These are phyloP conservation scores for Alouatta caraya DNA, from an alignment of 2,797 vertebrate species.

Conservation along the genomic window DNA sequence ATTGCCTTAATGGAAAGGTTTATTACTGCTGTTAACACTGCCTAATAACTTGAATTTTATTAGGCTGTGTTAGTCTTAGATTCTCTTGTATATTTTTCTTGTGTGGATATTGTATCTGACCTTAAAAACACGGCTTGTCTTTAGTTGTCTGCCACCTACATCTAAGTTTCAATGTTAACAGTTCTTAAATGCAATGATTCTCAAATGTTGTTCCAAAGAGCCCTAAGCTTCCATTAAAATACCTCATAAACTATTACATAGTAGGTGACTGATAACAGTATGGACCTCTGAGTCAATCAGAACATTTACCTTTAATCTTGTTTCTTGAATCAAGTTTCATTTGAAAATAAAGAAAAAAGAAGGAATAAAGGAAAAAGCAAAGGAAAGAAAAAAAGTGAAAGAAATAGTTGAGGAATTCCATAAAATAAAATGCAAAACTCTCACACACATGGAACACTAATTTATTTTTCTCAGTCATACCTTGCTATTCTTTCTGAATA, in stretches of 20 bases:
- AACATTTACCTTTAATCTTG: neutral
- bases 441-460: neutral
- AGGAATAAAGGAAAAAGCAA: neutral
- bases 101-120: neutral
- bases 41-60: neutral
- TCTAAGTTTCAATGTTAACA: neutral
- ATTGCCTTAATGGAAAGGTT: neutral
- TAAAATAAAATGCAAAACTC: neutral
- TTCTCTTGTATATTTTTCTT: neutral
- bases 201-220: neutral
- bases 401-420: neutral
- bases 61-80: neutral
- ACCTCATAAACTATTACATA: fast-evolving
- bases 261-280: fast-evolving
- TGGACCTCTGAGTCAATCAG: neutral
- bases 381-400: neutral
- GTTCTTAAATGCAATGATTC: neutral
- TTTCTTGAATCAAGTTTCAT: neutral
- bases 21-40: neutral
- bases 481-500: neutral
- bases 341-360: neutral
- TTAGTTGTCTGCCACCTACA: neutral
- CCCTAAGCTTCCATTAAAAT: neutral
- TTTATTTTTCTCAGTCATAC: neutral
- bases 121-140: neutral